Evolutionary conservation across 2,113 vertebrate species (phyloP).

Genomic region (Gobiocypris rarus): DNA sequence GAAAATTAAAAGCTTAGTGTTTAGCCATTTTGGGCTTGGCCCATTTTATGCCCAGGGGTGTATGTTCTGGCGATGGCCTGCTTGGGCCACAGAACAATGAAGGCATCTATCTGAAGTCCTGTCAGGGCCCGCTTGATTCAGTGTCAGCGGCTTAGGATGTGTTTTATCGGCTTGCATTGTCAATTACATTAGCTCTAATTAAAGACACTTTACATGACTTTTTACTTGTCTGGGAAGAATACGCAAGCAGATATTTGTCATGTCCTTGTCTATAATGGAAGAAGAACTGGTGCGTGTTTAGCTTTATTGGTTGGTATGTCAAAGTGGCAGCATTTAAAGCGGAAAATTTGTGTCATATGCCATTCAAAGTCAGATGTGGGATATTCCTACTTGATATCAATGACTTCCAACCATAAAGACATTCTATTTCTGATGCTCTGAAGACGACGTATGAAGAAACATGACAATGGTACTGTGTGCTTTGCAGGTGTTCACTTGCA

Average conservation of each 20-base stretch:
- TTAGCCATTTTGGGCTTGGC: no score
- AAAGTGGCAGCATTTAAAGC: not conserved
- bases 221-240: conserved; percentile 54
- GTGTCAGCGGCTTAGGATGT: conserved; percentile 42
- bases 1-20: no score
- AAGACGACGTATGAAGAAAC: not conserved
- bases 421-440: not conserved
- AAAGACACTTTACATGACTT: conserved; percentile 57
- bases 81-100: not conserved
- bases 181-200: conserved; percentile 54
- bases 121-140: not conserved
- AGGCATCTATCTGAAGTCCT: not conserved
- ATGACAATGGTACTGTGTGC: not conserved
- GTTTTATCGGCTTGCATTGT: conserved; percentile 54
- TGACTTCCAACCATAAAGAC: not conserved
- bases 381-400: not conserved
- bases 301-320: not conserved
- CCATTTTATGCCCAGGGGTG: no score
- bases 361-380: not conserved
- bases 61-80: no score
- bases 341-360: not conserved
- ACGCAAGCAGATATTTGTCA: conserved; percentile 44
- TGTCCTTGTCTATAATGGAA: not conserved
- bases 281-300: not conserved
- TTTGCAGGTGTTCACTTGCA: not conserved